These are phyloP conservation scores for Heterodera carotae DNA, from an alignment of 1,140 invertebrate species.

Conservation along the genomic window DNA sequence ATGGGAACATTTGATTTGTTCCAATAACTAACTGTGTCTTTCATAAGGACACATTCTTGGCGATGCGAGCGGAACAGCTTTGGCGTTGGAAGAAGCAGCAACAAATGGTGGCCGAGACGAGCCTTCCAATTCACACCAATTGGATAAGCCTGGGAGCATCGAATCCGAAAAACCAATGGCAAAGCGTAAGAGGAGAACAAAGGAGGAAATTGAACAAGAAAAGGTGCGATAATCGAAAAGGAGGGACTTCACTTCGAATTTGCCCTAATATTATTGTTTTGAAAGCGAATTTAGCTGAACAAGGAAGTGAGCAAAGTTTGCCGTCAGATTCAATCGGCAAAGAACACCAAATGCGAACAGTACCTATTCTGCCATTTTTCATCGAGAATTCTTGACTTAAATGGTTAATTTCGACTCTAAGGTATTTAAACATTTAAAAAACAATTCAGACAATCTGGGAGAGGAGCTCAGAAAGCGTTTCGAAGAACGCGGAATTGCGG, in stretches of 20 bases:
- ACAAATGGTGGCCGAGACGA: not conserved
- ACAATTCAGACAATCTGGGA: conserved; percentile 27
- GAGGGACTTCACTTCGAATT: conserved; percentile 16
- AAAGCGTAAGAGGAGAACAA: conserved; percentile 42
- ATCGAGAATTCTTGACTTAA: conserved; percentile 32
- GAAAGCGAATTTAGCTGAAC: conserved; percentile 34
- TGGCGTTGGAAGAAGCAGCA: not conserved
- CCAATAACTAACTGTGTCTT: no score
- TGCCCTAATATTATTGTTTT: not conserved
- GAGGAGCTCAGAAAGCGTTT: conserved; percentile 38
- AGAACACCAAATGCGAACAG: conserved; percentile 58
- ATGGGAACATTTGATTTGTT: not conserved
- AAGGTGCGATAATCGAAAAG: no score
- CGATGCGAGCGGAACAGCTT: not conserved
- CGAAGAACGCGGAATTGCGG: conserved; percentile 39
- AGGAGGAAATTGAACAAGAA: conserved; percentile 53
- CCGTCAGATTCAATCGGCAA: conserved; percentile 54
- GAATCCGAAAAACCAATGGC: not conserved
- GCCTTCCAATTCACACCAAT: not conserved
- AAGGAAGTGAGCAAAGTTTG: conserved; percentile 53
- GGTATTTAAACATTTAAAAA: conserved; percentile 13
- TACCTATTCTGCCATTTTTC: conserved; percentile 56
- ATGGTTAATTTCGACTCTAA: conserved; percentile 48
- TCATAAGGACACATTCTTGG: conserved; percentile 2
- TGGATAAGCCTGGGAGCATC: no score